Conservation (phyloP, 2,888 invertebrate species). For the Archips crataeganus region DNA sequence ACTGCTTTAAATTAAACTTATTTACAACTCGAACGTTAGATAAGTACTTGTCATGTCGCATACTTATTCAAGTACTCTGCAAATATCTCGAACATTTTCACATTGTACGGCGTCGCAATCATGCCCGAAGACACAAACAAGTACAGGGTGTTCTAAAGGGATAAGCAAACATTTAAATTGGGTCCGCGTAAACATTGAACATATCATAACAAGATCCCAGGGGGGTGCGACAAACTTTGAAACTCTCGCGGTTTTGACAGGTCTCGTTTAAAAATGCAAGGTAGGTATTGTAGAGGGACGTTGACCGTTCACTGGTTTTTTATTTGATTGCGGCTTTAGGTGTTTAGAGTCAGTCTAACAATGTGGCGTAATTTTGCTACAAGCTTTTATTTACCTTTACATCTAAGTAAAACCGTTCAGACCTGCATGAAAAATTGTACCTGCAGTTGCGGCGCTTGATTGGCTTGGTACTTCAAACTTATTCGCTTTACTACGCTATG, state of each 20-base stretch:
- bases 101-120: constrained; percentile 30
- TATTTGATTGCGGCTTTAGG: neutral
- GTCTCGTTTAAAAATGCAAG: constrained; percentile 15
- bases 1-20: neutral
- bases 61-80: constrained; percentile 21
- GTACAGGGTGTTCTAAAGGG: constrained; percentile 48
- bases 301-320: neutral
- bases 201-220: constrained; percentile 73
- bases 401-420: too few relatives aligned
- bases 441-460: too few relatives aligned
- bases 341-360: neutral
- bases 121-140: constrained; percentile 37
- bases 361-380: too few relatives aligned
- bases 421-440: too few relatives aligned
- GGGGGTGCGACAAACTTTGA: constrained; percentile 63
- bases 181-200: constrained; percentile 69
- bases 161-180: constrained; percentile 74
- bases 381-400: neutral
- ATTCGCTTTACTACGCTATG: too few relatives aligned
- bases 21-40: neutral
- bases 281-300: neutral
- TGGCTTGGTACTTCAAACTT: too few relatives aligned
- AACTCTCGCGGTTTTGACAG: constrained; percentile 54
- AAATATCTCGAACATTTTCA: constrained; percentile 27
- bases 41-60: neutral